Base-by-base conservation (phyloP, 2,797 vertebrate species). In the Pangasius sanitwongsei region DNA sequence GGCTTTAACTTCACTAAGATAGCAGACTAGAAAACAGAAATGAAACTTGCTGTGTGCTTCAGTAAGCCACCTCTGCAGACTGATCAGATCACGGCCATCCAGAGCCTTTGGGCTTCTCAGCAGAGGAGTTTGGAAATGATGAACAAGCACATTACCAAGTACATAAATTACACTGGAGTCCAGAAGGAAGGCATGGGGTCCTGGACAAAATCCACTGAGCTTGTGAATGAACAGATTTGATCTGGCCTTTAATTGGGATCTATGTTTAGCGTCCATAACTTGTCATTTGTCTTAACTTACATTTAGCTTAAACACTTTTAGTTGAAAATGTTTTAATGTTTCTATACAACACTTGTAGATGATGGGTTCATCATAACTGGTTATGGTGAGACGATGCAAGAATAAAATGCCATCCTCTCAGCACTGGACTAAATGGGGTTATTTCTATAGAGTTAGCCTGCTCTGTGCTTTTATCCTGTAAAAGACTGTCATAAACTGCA, bases 111-210 rank as follows among this genome's bases (percentile, higher is more conserved):
- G 44, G 75, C 4, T 87, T 69, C 23, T 41, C 59, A 87, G 89
- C 83, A 89, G 88, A 92, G 88, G 91, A 88, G 90, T 89, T 78
- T 57, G 81, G 83, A 90, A 91, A 41, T 86, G 89, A 92, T 91
- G 89, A 91, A 59, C 53, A 88, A 77, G 90, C 91, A 85, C 87
- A 91, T 92, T 92, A 88, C 85, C 91, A 82, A 61, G 69, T 31
- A 44, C 85, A 87, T 75, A 82, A 75, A 86, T 67, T 41, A 84
- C 31, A 81, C 81, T 87, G 59, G 75, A 65, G 55, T 67, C 81
- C 28, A 83, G 75, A 57, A 53, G 65, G 86, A 89, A 88, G 9
- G n/a, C 59, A 44, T 23, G 28, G 57, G 53, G 48, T 74, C 65
- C 37, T 28, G 61, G 65, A 70, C 15, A 37, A 88, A 34, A 75